Conservation (phyloP, 2,888 invertebrate genomes). For the Euplagia quadripunctaria region DNA sequence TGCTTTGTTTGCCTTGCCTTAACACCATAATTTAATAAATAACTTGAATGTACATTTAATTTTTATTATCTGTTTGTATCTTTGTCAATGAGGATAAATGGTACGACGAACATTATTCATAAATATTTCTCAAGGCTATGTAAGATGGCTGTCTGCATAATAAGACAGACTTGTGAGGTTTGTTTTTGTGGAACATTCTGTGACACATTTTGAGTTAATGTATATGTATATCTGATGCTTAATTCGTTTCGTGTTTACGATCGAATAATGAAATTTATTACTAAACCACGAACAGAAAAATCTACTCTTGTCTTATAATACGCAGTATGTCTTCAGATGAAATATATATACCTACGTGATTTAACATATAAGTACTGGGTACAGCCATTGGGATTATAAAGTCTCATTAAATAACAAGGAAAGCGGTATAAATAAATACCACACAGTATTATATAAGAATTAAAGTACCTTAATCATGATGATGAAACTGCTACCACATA, state of each 20-base stretch:
- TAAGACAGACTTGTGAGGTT: conserved; percentile 55
- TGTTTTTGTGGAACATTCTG: conserved; percentile 60
- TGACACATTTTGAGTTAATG: conserved; percentile 49
- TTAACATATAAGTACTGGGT: background rate
- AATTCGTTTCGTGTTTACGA: conserved; percentile 17
- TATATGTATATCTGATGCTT: conserved; percentile 13
- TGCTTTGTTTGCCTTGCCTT: conserved; percentile 5
- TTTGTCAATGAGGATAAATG: conserved; percentile 68
- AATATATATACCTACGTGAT: background rate
- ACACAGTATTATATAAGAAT: background rate
- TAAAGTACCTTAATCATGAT: background rate
- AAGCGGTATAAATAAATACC: background rate
- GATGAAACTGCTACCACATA: conserved; percentile 9
- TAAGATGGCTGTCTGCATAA: conserved; percentile 60
- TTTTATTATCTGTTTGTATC: conserved; percentile 47
- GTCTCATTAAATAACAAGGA: background rate
- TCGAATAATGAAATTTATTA: background rate
- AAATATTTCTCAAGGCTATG: conserved; percentile 69
- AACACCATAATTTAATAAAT: conserved; percentile 7
- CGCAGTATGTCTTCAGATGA: too few species aligned
- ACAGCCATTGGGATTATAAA: too few species aligned
- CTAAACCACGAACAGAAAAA: too few species aligned
- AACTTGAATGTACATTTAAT: conserved; percentile 23
- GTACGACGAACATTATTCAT: conserved; percentile 65
- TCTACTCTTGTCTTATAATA: background rate